These are phyloP conservation scores for Oligia strigilis DNA, from an alignment of 2,888 invertebrate genomes.

Conservation along the genomic window DNA sequence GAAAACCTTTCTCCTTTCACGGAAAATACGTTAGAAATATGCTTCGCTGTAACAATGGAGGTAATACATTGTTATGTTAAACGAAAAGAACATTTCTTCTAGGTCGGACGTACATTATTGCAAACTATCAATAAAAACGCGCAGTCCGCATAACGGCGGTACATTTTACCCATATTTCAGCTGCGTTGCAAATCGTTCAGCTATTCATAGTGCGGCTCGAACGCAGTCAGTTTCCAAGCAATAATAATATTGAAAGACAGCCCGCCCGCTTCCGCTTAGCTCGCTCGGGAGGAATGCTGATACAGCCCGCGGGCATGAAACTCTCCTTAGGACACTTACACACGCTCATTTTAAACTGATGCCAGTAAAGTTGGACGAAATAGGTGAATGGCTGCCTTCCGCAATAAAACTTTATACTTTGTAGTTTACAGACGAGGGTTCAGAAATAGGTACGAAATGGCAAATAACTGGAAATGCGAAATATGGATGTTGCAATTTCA, in stretches of 20 bases:
- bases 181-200: constrained; percentile 72
- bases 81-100: constrained; percentile 55
- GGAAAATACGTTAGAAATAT: constrained; percentile 42
- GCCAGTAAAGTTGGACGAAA: constrained; percentile 47
- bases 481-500: constrained; percentile 21
- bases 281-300: constrained; percentile 78
- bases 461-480: constrained; percentile 29
- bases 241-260: constrained; percentile 81
- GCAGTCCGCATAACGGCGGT: constrained; percentile 65
- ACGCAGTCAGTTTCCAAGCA: constrained; percentile 74
- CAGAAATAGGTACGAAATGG: constrained; percentile 36
- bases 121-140: constrained; percentile 71
- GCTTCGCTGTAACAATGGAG: constrained; percentile 42
- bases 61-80: constrained; percentile 55
- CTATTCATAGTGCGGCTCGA: constrained; percentile 69
- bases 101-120: constrained; percentile 55
- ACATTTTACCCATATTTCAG: constrained; percentile 73
- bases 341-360: constrained; percentile 46
- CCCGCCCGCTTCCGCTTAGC: constrained; percentile 78
- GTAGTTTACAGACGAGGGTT: constrained; percentile 19
- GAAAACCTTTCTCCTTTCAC: constrained; percentile 40
- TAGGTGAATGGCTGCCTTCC: constrained; percentile 42
- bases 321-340: constrained; percentile 62
- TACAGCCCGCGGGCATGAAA: constrained; percentile 68
- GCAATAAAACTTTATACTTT: constrained; percentile 50